phyloP scores from a whole-genome alignment of 2,888 invertebrate species.

The Watsonalla binaria region DNA sequence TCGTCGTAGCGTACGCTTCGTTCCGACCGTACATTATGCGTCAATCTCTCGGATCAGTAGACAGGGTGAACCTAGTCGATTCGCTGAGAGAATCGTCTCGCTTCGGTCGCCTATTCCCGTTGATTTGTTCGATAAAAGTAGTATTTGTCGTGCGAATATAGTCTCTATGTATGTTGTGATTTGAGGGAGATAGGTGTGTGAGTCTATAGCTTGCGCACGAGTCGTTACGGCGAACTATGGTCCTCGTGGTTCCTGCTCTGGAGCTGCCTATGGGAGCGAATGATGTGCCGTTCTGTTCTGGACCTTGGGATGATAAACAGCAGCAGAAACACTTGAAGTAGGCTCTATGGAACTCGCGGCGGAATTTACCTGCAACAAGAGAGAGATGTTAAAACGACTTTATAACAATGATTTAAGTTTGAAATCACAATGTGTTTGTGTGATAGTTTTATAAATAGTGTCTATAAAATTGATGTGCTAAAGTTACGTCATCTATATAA shows the following conservation, averaged over 20 bases:
- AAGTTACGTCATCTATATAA: too few relatives aligned
- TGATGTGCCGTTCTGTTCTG: constrained; percentile 63
- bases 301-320: constrained; percentile 40
- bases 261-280: constrained; percentile 70
- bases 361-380: constrained; percentile 83
- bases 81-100: constrained; percentile 68
- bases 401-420: not conserved
- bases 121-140: constrained; percentile 68
- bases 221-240: constrained; percentile 66
- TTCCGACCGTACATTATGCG: constrained; percentile 20
- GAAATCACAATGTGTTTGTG: not conserved
- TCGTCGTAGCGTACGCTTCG: not conserved
- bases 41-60: constrained; percentile 69
- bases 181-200: constrained; percentile 68
- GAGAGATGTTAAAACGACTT: constrained; percentile 12
- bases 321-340: constrained; percentile 81
- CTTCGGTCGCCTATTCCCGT: constrained; percentile 59
- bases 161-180: constrained; percentile 67
- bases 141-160: constrained; percentile 64
- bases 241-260: constrained; percentile 62
- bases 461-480: not conserved
- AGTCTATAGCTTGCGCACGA: constrained; percentile 69
- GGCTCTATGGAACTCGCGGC: constrained; percentile 83
- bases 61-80: constrained; percentile 60
- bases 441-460: not conserved